These are phyloP conservation scores for Molanna angustata DNA, from an alignment of 2,888 invertebrate genomes.

Conservation along the genomic window DNA sequence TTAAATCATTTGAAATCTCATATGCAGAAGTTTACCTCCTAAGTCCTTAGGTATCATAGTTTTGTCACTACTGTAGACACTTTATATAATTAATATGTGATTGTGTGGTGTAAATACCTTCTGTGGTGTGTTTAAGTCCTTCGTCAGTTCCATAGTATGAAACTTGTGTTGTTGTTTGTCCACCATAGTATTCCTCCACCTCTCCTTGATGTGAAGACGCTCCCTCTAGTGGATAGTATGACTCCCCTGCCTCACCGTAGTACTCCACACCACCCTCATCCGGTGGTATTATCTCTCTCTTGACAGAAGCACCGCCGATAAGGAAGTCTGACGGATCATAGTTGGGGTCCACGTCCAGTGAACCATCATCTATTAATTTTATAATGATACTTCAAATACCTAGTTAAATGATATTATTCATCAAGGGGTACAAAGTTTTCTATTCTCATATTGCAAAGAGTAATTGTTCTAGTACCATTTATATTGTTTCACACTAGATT, in stretches of 20 bases:
- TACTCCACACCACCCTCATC: conserved; percentile 14
- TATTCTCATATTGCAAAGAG: too few relatives aligned
- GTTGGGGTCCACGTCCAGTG: conserved; percentile 74
- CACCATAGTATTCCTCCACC: too few relatives aligned
- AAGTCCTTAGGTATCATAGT: too few relatives aligned
- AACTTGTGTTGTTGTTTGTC: not conserved
- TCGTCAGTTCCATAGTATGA: conserved; percentile 4
- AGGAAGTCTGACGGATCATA: conserved; percentile 87
- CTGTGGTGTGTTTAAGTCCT: conserved; percentile 6
- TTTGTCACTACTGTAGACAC: too few relatives aligned
- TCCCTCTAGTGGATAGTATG: conserved; percentile 1
- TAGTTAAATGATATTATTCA: too few relatives aligned
- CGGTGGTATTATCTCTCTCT: conserved; percentile 40
- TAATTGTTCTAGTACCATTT: too few relatives aligned
- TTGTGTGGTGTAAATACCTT: conserved; percentile 6
- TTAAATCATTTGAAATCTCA: too few relatives aligned
- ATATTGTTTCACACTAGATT: too few relatives aligned
- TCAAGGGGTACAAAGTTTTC: too few relatives aligned
- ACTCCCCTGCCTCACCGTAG: conserved; percentile 8
- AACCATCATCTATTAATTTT: conserved; percentile 54
- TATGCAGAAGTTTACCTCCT: too few relatives aligned
- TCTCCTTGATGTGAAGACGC: not conserved
- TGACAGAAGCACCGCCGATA: conserved; percentile 48
- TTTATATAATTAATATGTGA: too few relatives aligned
- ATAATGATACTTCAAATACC: too few relatives aligned